phyloP scores from a whole-genome alignment of 2,888 invertebrate species.

The Crossocerus cetratus region DNA sequence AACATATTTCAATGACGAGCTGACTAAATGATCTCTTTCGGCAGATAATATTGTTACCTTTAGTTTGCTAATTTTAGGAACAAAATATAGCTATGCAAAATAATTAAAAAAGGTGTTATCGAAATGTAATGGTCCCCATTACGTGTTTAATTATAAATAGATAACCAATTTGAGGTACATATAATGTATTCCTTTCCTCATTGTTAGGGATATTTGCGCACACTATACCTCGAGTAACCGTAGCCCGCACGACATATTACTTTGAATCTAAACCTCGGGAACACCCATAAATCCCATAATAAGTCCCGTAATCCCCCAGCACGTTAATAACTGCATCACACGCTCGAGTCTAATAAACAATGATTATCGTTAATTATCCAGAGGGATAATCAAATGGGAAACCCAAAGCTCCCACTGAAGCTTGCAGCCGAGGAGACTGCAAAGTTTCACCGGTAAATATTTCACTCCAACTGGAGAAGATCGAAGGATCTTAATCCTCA shows the following conservation, averaged over 20 bases:
- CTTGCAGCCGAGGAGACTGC: neutral
- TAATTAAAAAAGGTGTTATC: no score
- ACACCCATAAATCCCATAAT: neutral
- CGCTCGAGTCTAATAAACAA: slow-evolving; percentile 1
- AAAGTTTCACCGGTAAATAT: neutral
- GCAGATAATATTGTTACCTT: no score
- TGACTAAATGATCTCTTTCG: no score
- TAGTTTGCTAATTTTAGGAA: no score
- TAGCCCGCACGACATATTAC: slow-evolving; percentile 4
- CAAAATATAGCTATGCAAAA: no score
- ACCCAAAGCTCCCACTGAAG: neutral
- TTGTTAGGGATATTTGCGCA: no score
- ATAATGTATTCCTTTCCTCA: no score
- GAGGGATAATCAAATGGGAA: neutral
- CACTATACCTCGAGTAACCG: neutral
- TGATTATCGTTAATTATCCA: neutral
- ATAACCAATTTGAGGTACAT: no score
- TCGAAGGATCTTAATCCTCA: slow-evolving; percentile 56
- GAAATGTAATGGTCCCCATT: no score
- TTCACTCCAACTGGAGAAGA: slow-evolving; percentile 26
- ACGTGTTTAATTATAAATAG: no score
- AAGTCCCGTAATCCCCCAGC: neutral
- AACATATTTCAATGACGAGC: no score
- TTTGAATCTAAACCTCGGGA: no score
- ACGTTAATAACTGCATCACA: neutral